Base-by-base conservation (phyloP, 2,113 vertebrate genomes). In the Dasypus novemcinctus region DNA sequence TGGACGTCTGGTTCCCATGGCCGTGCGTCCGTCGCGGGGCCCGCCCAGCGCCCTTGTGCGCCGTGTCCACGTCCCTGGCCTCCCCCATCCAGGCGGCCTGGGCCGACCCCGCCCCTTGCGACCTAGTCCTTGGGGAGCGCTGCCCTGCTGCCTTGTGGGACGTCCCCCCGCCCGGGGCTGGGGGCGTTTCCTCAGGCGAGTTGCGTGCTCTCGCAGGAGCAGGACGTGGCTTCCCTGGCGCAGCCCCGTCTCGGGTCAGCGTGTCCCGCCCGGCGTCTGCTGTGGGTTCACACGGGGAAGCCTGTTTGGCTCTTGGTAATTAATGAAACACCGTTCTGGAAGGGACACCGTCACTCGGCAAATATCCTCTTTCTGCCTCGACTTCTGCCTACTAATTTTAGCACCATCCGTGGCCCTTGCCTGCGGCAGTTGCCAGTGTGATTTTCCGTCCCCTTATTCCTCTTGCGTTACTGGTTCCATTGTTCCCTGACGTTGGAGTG, bases 181-280 rank as follows among this genome's bases (percentile, higher is more conserved):
- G 61, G n/a, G n/a, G n/a, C n/a, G n/a, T n/a, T 59, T 10, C 10
- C 3, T 23, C 3, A 17, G 57, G 23, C 76, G 4, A 21, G 15
- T 2, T 20, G 11, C 0, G 10, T 4, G 0, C 25, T 29, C 64
- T 7, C 10, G 46, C 20, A 5, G 4, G 41, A 52, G 8, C 17
- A 23, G 57, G 57, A 59, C 8, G 57, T 59, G 57, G 57, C 57
- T 59, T 21, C 54, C 18, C 18, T 23, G 4, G 20, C 21, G 5
- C 20, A 7, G 57, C 18, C 54, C 18, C 18, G 54, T 20, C 18
- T 2, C 54, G 5, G 27, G 54, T 46, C 10, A 0, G 41, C 1
- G 25, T 7, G 18, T 12, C 41, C 38, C 4, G 4, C 10, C 27
- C 0, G 0, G 1, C 14, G 72, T 36, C 78, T 63, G 12, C 4